A percentile compares a stretch with the other conserved stretches of the same genome.
phyloP scores from a whole-genome alignment of 1,140 invertebrate species.

The Nymphalis io region DNA sequence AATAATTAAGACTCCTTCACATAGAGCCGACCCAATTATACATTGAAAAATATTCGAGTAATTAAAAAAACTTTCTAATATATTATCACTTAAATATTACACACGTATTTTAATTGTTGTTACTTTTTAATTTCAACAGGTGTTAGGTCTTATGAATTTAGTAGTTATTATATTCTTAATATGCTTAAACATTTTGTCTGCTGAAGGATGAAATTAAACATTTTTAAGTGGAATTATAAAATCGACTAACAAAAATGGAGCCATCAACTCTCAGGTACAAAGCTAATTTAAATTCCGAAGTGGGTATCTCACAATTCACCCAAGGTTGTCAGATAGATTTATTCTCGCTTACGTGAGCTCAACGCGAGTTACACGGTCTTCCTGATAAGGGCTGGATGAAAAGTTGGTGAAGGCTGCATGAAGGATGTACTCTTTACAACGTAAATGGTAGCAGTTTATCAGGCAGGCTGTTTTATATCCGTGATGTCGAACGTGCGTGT shows the following conservation, averaged over 20 bases:
- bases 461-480: conserved; percentile 29
- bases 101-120: too few relatives aligned
- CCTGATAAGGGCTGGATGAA: conserved; percentile 45
- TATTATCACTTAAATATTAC: too few relatives aligned
- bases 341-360: conserved; percentile 42
- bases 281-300: conserved; percentile 41
- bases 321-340: conserved; percentile 41
- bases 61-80: neutral
- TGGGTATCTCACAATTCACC: conserved; percentile 40
- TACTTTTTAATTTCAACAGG: too few relatives aligned
- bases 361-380: conserved; percentile 24
- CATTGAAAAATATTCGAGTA: neutral
- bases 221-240: neutral
- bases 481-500: conserved; percentile 14
- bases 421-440: conserved; percentile 41
- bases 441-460: conserved; percentile 41
- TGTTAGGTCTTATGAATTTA: too few relatives aligned
- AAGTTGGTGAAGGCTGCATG: conserved; percentile 44
- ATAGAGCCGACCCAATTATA: neutral
- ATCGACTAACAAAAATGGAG: conserved; percentile 9
- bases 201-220: neutral
- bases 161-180: too few relatives aligned
- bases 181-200: neutral
- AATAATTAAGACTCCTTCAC: neutral
- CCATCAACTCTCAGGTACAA: conserved; percentile 32